phyloP scores from a whole-genome alignment of 1,140 invertebrate species.

The Parapsyche elsis region DNA sequence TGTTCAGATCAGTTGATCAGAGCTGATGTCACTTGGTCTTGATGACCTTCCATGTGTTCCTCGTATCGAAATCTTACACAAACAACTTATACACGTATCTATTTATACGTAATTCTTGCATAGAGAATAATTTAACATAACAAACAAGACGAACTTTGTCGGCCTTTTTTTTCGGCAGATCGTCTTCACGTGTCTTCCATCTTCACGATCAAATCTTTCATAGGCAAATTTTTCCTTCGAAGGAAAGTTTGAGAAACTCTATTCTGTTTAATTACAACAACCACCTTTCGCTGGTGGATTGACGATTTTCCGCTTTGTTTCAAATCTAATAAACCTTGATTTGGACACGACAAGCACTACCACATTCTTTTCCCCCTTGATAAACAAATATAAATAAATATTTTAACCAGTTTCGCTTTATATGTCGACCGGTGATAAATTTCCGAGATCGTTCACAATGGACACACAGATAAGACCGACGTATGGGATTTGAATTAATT shows the following conservation, averaged over 20 bases:
- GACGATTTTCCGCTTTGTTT: no score
- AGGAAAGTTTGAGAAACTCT: no score
- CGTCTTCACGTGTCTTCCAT: no score
- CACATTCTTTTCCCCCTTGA: slow-evolving; percentile 13
- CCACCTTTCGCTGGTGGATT: no score
- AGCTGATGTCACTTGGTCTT: slow-evolving; percentile 16
- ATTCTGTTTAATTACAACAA: no score
- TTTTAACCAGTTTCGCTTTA: slow-evolving; percentile 14
- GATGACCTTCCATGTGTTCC: slow-evolving; percentile 7
- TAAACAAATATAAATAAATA: neutral
- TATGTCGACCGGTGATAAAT: slow-evolving; percentile 9
- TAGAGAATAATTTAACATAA: neutral
- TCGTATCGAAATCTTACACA: neutral
- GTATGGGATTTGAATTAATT: neutral
- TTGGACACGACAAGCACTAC: slow-evolving; percentile 1
- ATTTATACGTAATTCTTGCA: neutral
- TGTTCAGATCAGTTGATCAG: neutral
- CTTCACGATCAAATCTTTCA: no score
- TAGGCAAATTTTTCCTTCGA: no score
- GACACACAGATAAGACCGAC: neutral
- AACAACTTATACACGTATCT: neutral
- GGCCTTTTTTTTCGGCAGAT: no score
- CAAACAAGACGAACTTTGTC: no score
- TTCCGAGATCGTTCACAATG: slow-evolving; percentile 1
- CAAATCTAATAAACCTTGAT: slow-evolving; percentile 13